These are phyloP conservation scores for Sphenopsis melanotis DNA, from an alignment of 2,797 vertebrate species.

Conservation along the genomic window DNA sequence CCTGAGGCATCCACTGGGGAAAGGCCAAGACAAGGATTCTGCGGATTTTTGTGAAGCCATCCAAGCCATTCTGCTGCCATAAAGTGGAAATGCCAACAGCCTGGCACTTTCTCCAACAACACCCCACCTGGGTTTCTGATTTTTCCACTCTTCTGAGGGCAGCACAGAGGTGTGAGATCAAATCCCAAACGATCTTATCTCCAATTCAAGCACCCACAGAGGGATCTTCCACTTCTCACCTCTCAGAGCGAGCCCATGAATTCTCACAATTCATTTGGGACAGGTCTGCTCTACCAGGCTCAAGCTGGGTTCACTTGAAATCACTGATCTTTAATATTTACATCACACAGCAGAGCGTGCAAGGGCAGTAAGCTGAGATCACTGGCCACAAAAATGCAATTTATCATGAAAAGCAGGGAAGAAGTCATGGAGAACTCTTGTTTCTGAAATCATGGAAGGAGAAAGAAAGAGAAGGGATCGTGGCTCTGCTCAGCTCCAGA, in stretches of 20 bases:
- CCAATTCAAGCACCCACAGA: not conserved
- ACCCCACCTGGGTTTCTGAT: not conserved
- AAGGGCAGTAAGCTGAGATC: not conserved
- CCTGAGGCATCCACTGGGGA: not conserved
- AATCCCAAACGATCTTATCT: not conserved
- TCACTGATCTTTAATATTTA: constrained; percentile 11
- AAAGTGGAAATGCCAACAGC: not conserved
- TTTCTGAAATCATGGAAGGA: too few species aligned
- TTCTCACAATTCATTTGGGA: constrained; percentile 57
- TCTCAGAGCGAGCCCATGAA: constrained; percentile 50
- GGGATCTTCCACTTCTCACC: not conserved
- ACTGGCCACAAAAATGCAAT: not conserved
- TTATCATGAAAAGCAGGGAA: not conserved
- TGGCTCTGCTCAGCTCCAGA: not conserved
- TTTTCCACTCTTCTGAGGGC: not conserved
- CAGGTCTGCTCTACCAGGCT: constrained; percentile 38
- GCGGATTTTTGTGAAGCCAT: not conserved
- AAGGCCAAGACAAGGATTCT: not conserved
- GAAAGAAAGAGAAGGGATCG: not conserved
- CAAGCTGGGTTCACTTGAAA: constrained; percentile 47
- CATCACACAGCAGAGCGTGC: not conserved
- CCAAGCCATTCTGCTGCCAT: not conserved
- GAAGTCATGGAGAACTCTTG: not conserved
- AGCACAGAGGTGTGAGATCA: not conserved
- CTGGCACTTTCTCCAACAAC: not conserved